Evolutionary conservation across 2,888 invertebrate genomes (phyloP), one percentile per base, ranked within the genome.

Genomic region (Eupithecia insigniata): DNA sequence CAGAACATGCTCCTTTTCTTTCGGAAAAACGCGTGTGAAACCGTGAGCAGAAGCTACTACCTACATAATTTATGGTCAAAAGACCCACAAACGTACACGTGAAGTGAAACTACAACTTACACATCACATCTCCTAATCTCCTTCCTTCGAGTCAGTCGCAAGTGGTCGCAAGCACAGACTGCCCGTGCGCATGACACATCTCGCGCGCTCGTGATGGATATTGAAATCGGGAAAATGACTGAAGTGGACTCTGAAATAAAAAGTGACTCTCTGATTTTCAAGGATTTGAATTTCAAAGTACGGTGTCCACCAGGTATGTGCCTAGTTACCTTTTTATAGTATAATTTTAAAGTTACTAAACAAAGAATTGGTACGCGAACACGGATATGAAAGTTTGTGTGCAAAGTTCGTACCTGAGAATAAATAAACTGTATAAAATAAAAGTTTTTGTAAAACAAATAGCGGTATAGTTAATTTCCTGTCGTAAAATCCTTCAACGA

Each of bases 201-300:
- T n/a, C 12, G 1, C 32, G 18, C 16, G 18, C 34, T 62, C 34
- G 32, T 12, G 0, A 74, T 74, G 74, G 74, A 74, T 64, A 69
- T 74, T 66, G 71, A 74, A 64, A 66, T 64, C 34, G 74, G 71
- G 3, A 46, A 46, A 61, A 58, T 30, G 2, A 69, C 64, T 16
- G 58, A 64, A 2, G 51, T 61, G 26, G 51, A 32, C 7, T 4
- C 2, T 6, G 55, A 55, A 30, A 34, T 69, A 43, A 69, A 34
- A 55, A 71, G 71, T 74, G 74, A 69, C n/a, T 34, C 36, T 0
- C 26, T 74, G 4, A 64, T 74, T 36, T 74, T 71, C 32, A 69
- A 74, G 64, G 71, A 69, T 34, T 69, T 74, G 64, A 46, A 58
- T 6, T 71, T 69, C 46, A 82, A 87, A 71, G 79, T 76, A 76